phyloP scores from a whole-genome alignment of 2,113 vertebrate species.

The Brachyhypopomus gauderio region DNA sequence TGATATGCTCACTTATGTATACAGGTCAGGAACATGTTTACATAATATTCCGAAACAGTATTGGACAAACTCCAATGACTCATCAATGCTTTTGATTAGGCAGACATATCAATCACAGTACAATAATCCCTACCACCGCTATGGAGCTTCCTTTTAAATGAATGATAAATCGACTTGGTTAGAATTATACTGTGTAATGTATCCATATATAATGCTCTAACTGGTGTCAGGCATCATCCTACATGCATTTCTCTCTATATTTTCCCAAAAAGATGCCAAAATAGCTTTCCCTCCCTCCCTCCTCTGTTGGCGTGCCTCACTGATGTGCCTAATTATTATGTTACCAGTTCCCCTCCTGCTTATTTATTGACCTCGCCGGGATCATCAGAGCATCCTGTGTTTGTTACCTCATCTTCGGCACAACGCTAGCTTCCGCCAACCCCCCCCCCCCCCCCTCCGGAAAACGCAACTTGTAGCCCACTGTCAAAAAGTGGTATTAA shows the following conservation, averaged over 20 bases:
- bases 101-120: no score
- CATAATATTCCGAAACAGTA: no score
- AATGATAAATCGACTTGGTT: no score
- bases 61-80: no score
- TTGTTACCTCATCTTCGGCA: not conserved
- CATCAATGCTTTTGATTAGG: no score
- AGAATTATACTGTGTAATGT: no score
- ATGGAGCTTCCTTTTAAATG: no score
- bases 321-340: slow-evolving; percentile 11
- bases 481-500: not conserved
- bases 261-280: not conserved
- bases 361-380: slow-evolving; percentile 35
- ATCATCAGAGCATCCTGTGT: not conserved
- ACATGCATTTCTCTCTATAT: not conserved
- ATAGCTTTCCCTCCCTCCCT: no score
- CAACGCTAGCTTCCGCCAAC: no score
- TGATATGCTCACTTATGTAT: no score
- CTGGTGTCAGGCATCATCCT: not conserved
- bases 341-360: slow-evolving; percentile 3
- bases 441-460: not conserved
- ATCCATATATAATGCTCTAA: not conserved
- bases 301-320: not conserved
- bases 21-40: no score
- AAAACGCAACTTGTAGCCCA: not conserved
- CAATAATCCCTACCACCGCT: no score